phyloP scores from a whole-genome alignment of 2,888 invertebrate species.

The Dolichopus griseipennis region DNA sequence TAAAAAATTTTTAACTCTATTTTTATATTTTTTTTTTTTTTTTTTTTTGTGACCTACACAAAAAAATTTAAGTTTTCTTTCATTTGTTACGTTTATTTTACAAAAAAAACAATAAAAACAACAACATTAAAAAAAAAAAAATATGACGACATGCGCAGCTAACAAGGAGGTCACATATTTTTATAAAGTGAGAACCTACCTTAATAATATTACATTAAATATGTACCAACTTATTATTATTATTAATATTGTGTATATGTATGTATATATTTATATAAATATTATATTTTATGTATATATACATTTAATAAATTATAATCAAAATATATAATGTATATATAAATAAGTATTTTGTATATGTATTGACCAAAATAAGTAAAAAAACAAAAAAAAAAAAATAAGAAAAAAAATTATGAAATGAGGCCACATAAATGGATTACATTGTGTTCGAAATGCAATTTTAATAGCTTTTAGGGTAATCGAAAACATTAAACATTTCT shows the following conservation, averaged over 20 bases:
- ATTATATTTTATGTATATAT: too few relatives aligned
- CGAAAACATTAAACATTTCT: constrained; percentile 1
- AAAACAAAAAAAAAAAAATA: neutral
- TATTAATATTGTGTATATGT: neutral
- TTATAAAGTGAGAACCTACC: constrained; percentile 5
- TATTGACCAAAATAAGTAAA: neutral
- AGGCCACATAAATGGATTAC: neutral
- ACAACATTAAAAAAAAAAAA: constrained; percentile 3
- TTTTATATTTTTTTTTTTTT: too few relatives aligned
- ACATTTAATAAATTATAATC: too few relatives aligned
- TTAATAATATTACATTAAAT: neutral
- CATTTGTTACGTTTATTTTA: neutral
- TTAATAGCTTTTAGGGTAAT: constrained; percentile 1
- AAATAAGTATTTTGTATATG: neutral
- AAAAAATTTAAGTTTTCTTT: neutral
- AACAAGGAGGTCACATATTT: constrained; percentile 1
- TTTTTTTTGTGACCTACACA: constrained; percentile 2
- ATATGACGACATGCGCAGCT: neutral
- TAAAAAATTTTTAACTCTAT: neutral
- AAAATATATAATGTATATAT: too few relatives aligned
- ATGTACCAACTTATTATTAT: too few relatives aligned
- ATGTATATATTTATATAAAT: neutral
- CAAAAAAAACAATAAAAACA: neutral
- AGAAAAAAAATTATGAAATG: neutral
- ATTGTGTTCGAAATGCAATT: neutral